Percentiles rank a stretch among this genome's conserved stretches.
Conservation (phyloP, 2,797 vertebrate species). For the Ibycter americanus region DNA sequence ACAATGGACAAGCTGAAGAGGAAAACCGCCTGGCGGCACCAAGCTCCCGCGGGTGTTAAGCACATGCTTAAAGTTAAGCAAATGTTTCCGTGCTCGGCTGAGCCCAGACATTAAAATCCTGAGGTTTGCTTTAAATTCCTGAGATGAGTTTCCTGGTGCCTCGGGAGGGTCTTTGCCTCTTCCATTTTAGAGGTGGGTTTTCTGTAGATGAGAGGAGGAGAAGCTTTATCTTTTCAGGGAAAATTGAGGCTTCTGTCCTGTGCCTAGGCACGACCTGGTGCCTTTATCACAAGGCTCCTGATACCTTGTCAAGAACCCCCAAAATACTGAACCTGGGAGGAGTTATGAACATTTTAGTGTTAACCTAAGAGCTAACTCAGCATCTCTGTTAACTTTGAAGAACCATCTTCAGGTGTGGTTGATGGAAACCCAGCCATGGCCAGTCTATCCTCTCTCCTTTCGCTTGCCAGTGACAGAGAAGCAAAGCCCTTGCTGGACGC, state of each 20-base stretch:
- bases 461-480: not conserved
- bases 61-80: not conserved
- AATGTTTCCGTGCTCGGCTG: not conserved
- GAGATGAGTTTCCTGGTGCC: not conserved
- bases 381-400: fast-evolving
- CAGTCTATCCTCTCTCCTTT: not conserved
- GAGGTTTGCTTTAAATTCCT: not conserved
- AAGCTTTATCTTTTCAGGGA: not conserved
- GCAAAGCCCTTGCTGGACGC: not conserved
- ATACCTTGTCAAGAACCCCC: not conserved
- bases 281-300: not conserved
- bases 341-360: not conserved
- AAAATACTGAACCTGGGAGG: not conserved
- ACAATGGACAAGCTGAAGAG: not conserved
- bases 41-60: not conserved
- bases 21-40: not conserved
- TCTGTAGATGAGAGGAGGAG: not conserved
- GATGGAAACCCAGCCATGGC: not conserved
- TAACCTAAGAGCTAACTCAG: not conserved
- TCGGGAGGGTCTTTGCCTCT: not conserved
- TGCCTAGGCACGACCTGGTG: not conserved
- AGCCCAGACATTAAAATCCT: not conserved
- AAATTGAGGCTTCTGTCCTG: not conserved
- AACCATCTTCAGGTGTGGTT: too few species aligned
- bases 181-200: not conserved